Conservation (phyloP, 1,140 invertebrate species). For the Lineus longissimus region DNA sequence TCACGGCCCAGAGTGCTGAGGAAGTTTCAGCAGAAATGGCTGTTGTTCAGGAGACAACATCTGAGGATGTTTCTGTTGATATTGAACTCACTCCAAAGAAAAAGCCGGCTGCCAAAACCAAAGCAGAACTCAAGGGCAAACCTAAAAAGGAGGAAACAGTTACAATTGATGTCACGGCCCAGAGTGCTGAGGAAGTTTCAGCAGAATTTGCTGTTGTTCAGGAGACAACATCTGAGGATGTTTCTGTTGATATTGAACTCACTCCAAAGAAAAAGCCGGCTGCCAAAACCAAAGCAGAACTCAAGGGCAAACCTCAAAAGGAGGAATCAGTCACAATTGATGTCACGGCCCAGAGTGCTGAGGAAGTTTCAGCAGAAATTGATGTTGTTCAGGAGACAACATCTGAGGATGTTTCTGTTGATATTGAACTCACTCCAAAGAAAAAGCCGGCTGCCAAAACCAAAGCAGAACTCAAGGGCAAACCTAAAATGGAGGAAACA, state of each 20-base stretch:
- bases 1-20: too few species aligned
- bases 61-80: too few species aligned
- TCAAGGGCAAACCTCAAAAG: not conserved
- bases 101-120: too few species aligned
- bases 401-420: constrained; percentile 21
- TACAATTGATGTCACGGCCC: constrained; percentile 16
- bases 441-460: constrained; percentile 6
- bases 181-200: not conserved
- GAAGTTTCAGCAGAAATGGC: too few species aligned
- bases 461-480: not conserved
- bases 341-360: not conserved
- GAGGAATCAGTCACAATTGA: not conserved
- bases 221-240: constrained; percentile 8
- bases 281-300: not conserved
- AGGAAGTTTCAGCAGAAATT: constrained; percentile 11
- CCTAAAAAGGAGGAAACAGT: constrained; percentile 14
- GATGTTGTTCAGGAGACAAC: constrained; percentile 18
- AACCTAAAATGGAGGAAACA: not conserved
- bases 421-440: constrained; percentile 15
- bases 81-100: too few species aligned
- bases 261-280: constrained; percentile 6
- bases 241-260: constrained; percentile 2
- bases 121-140: too few species aligned
- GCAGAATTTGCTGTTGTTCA: constrained; percentile 9
- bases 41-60: too few species aligned